Base-by-base conservation (phyloP, 2,113 vertebrate genomes). In the Calyptommatus sinebrachiatus region DNA sequence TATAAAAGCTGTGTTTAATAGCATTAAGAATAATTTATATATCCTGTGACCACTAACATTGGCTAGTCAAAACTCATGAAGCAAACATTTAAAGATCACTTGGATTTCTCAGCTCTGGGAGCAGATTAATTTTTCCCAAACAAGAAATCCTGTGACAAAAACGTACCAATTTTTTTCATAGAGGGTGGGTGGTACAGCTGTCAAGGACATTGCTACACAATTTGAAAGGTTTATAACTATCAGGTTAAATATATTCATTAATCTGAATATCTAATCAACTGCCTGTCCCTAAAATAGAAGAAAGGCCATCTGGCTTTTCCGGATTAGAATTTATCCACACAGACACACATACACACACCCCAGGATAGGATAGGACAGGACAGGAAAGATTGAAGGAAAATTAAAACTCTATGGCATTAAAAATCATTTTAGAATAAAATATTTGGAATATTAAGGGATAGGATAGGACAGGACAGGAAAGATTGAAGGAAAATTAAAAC, bases 231-330 rank as follows among this genome's bases (percentile, higher is more conserved):
- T 82, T 29, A 61, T 45, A 11, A 76, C 60, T 61, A 77, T 8
- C 0, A 10, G 31, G 26, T 46, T 46, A 11, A 41, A 83, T 76
- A 75, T 78, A 6, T 28, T 66, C 31, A 65, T 71, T 72, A 73
- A 74, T 8, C 10, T 77, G 74, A 76, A 67, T 79, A 77, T 70
- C n/a, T 20, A 24, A 41, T 73, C 61, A 79, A 80, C 69, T 83
- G 82, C 50, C 61, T 73, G 62, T 65, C 62, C 48, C 77, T 80
- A 73, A 76, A 86, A 80, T 53, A 77, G 73, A 76, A 78, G 41
- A 66, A 2, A 73, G 77, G 77, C 6, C 1, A 16, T 79, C 77
- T 73, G 29, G 41, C 67, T 82, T 26, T 79, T 83, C 72, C 31
- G 71, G 68, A 70, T 1, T 45, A n/a, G 0, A 21, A 5, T 18